These are phyloP conservation scores for Elachura formosa DNA, from an alignment of 2,113 vertebrate genomes.

Conservation along the genomic window DNA sequence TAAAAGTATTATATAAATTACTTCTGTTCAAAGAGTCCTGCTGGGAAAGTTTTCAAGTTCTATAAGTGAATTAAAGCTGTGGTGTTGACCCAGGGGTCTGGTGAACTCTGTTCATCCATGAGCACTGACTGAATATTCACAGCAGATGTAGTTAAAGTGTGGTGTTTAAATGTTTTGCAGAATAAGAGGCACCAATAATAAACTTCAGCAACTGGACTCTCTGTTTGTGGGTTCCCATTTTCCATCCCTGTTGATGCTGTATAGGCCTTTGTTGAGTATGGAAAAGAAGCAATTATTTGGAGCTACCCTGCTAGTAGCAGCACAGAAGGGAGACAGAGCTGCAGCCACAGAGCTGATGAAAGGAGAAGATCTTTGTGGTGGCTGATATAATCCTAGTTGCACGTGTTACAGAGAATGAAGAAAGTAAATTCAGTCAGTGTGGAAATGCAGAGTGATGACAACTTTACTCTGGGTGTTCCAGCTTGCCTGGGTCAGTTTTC, in stretches of 20 bases:
- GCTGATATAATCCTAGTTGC: neutral
- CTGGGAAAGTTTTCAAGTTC: neutral
- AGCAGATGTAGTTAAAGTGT: neutral
- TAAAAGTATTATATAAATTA: neutral
- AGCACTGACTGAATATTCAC: neutral
- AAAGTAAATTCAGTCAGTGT: neutral
- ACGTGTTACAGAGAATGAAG: neutral
- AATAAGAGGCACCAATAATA: neutral
- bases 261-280: neutral
- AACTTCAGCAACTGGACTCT: neutral
- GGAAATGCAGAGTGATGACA: neutral
- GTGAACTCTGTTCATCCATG: neutral
- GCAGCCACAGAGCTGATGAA: neutral
- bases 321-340: neutral
- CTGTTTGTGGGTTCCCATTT: neutral
- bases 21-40: neutral
- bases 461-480: neutral
- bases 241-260: neutral
- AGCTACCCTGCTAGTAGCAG: neutral
- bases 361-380: neutral
- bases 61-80: neutral
- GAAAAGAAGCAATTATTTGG: neutral
- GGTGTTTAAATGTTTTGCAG: neutral
- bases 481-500: neutral
- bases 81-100: neutral